Evolutionary conservation across 2,888 invertebrate species (phyloP), one percentile per base, ranked within the genome.

Genomic region (Neria commutata): DNA sequence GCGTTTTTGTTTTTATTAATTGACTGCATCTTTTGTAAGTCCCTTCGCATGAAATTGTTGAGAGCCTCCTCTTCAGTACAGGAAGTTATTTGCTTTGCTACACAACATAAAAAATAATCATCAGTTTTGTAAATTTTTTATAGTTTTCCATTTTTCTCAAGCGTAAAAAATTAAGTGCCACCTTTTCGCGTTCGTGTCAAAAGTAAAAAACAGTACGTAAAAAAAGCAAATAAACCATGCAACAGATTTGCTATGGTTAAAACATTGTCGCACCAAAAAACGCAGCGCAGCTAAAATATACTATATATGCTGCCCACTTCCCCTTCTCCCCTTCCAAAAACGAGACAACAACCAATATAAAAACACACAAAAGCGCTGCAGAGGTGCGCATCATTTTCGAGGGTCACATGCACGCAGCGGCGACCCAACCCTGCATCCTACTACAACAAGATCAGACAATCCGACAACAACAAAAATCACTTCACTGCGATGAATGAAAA

Each of bases 401-500:
- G 63, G 71, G 73, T 72, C 71, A 73, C 73, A n/a, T n/a, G 70
- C 71, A 63, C 59, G 6, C 40, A 57, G 25, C 51, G 51, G 14
- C 64, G 70, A 74, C 70, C 74, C 72, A 54, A 51, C 60, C 61
- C 67, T 63, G 68, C 69, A 65, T 68, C 60, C 60, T 60, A 56
- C 58, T 60, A 58, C 71, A 67, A 57, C 26, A 25, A 37, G 37
- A 33, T 52, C 58, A 50, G 33, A 60, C 42, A 51, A n/a, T 25
- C 26, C 40, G 49, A 46, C 59, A 33, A 65, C 67, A 71, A 67
- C 62, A 66, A 73, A 60, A 66, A 65, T 58, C 63, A 59, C 71
- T 70, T 66, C 71, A 64, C 71, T 62, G 71, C 55, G 58, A 67
- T 71, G 74, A 74, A 73, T 37, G 52, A 52, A 52, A 25, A 52